These are phyloP conservation scores for Loriculus beryllinus DNA, from an alignment of 2,797 vertebrate genomes.

Conservation along the genomic window DNA sequence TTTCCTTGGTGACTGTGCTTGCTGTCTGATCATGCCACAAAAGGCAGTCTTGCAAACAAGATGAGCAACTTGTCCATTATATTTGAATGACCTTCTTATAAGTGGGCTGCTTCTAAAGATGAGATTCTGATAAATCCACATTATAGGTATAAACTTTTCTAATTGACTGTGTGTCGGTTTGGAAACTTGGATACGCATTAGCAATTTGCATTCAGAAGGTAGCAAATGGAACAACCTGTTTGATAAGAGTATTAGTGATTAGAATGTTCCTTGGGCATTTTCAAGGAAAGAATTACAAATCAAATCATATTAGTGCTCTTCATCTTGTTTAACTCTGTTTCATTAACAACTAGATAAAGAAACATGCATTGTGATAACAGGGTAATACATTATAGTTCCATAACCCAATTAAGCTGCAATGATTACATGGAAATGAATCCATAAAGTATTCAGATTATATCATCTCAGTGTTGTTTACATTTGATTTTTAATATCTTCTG, in stretches of 20 bases:
- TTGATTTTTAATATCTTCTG: slow-evolving; percentile 9
- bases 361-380: not conserved
- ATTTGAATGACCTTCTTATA: not conserved
- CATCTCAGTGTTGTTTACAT: not conserved
- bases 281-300: slow-evolving; percentile 28
- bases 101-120: not conserved
- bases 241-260: not conserved
- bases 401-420: not conserved
- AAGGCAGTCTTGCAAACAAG: not conserved
- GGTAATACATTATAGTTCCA: not conserved
- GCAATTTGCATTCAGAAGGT: not conserved
- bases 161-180: not conserved
- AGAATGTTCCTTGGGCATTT: not conserved
- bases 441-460: slow-evolving; percentile 4
- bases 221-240: not conserved
- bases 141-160: not conserved
- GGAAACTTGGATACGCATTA: not conserved
- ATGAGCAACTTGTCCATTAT: not conserved
- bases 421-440: slow-evolving; percentile 40
- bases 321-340: slow-evolving; percentile 37
- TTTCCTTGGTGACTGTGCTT: slow-evolving; percentile 66
- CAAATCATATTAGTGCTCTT: slow-evolving; percentile 7
- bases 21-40: not conserved
- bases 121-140: not conserved
- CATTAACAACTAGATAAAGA: slow-evolving; percentile 17